A percentile compares a stretch with the other conserved stretches of the same genome.
Evolutionary conservation across 2,797 vertebrate genomes (phyloP).

Genomic region (Pyrrhura leucotis): DNA sequence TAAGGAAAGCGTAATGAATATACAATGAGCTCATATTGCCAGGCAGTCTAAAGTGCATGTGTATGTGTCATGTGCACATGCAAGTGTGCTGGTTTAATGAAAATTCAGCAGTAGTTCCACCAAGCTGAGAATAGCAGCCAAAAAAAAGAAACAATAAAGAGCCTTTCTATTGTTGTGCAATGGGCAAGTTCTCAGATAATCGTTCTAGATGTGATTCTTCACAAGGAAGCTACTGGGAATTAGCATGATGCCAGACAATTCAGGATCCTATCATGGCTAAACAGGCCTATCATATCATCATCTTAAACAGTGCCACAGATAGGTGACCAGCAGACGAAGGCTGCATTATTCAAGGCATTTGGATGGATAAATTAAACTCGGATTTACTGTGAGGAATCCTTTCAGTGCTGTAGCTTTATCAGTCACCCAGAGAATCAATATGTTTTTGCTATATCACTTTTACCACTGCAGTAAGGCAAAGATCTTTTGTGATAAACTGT

Average conservation of each 20-base stretch:
- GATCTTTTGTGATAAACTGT: conserved; percentile 40
- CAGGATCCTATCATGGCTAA: background rate
- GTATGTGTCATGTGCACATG: background rate
- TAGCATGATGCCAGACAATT: background rate
- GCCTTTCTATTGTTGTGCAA: conserved; percentile 18
- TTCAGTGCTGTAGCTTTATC: conserved; percentile 30
- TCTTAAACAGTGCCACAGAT: conserved; percentile 15
- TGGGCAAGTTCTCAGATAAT: conserved; percentile 64
- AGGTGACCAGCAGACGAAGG: conserved; percentile 15
- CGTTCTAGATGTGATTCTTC: background rate
- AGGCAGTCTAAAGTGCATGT: background rate
- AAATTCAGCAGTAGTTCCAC: conserved; percentile 63
- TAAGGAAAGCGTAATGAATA: conserved; percentile 1
- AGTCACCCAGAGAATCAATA: conserved; percentile 49
- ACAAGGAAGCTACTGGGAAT: background rate
- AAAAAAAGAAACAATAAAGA: conserved; percentile 43
- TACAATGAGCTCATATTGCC: background rate
- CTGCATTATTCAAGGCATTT: conserved; percentile 37
- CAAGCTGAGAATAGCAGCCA: background rate
- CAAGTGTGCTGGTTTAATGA: conserved; percentile 1
- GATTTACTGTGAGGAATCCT: conserved; percentile 32
- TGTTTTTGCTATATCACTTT: conserved; percentile 34
- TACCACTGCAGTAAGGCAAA: conserved; percentile 28
- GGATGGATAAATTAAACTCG: conserved; percentile 60
- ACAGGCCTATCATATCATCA: conserved; percentile 24